These are phyloP conservation scores for Biston stratarius DNA, from an alignment of 2,888 invertebrate genomes.

Conservation along the genomic window DNA sequence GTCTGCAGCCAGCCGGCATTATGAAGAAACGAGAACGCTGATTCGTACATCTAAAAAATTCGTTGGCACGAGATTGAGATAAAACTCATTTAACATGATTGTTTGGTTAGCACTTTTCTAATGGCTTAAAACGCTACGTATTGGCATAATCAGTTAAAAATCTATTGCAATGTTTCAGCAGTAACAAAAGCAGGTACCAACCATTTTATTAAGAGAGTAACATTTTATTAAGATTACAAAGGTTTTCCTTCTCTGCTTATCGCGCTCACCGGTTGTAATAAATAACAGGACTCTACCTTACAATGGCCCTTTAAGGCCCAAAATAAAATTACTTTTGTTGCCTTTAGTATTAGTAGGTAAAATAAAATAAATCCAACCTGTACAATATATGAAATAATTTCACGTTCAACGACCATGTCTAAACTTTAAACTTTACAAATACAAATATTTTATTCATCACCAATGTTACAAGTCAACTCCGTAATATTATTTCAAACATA, in stretches of 20 bases:
- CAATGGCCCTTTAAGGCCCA: constrained; percentile 37
- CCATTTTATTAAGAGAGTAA: constrained; percentile 52
- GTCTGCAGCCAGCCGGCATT: too few relatives aligned
- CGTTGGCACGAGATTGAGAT: too few relatives aligned
- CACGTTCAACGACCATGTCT: constrained; percentile 13
- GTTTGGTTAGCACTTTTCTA: too few relatives aligned
- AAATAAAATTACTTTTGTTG: constrained; percentile 36
- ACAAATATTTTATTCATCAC: too few relatives aligned
- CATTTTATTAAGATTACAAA: constrained; percentile 57
- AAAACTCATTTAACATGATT: too few relatives aligned
- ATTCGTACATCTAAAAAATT: too few relatives aligned
- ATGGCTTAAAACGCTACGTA: too few relatives aligned
- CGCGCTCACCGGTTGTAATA: constrained; percentile 49
- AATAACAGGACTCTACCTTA: constrained; percentile 49
- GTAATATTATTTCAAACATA: too few relatives aligned
- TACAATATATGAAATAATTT: constrained; percentile 22
- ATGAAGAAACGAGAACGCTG: too few relatives aligned
- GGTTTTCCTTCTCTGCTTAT: constrained; percentile 51
- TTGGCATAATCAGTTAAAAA: not conserved
- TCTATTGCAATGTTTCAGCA: constrained; percentile 31
- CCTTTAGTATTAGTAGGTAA: constrained; percentile 17
- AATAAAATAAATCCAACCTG: constrained; percentile 33
- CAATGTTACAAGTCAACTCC: too few relatives aligned
- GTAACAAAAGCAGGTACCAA: constrained; percentile 48
- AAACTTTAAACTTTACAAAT: too few relatives aligned